Base-by-base conservation (phyloP, 1,140 invertebrate genomes). In the Trypoxylus dichotomus region DNA sequence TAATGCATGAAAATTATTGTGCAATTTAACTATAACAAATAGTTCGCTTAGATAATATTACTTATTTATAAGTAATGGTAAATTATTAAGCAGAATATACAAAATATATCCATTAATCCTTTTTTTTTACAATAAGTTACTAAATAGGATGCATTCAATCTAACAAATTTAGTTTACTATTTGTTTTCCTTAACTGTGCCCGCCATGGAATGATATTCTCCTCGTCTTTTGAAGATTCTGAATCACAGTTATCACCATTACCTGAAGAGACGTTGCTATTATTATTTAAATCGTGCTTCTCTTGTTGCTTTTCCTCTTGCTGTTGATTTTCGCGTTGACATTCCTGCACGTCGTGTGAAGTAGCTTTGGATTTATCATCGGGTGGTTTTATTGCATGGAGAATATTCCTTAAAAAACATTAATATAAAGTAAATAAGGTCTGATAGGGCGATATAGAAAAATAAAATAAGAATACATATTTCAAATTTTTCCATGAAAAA, bases 171-270 rank as follows among this genome's bases (percentile, higher is more conserved):
- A 94, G 88, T 82, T 92, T 94, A 87, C 94, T 95, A 85, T 95
- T 95, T 2, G 95, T 96, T 87, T 96, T 96, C 81, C 94, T 90
- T 47, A 96, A 88, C 84, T 96, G 94, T 19, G 94, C 94, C 83
- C 94, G 90, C 95, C 95, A 96, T 0, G 95, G 95, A 47, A 95
- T 95, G 71, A 95, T 95, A 84, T 93, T 84, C 79, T 91, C 89
- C 58, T 93, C 91, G 81, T 91, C 88, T 41, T 87, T 84, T 25
- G 90, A 87, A 27, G 81, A 80, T 76, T 89, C 86, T 27, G 71
- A 77, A 43, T 84, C 74, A 76, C 27, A 54, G 47, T 37, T 80
- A 86, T 89, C 54, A 84, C 82, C 78, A 83, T 85, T 73, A 32
- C 58, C 78, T 75, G 84, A 77, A 42, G 81, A 77, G 32, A 8